Evolutionary conservation across 2,113 vertebrate species (phyloP), one percentile per base, ranked within the genome.

Genomic region (Microcebus griseorufus): DNA sequence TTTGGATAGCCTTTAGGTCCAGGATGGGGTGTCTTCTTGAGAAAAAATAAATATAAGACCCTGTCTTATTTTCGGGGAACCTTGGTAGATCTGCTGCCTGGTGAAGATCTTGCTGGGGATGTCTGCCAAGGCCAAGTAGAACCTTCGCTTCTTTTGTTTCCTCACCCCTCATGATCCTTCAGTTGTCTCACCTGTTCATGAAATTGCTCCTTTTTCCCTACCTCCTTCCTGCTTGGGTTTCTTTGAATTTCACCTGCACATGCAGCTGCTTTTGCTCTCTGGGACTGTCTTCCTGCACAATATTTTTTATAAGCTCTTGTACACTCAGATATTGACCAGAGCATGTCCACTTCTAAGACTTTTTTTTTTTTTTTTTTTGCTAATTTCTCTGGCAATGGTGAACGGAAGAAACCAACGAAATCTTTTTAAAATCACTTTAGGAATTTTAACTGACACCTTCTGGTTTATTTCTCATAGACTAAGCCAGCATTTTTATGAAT

Each of bases 401-500:
- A 17, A 27, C 82, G 6, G 45, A 79, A 91, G 18, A 73, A 92
- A 83, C 42, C 32, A 73, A 62, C 85, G 70, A 92, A 69, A 42
- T 16, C 8, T 9, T 65, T 80, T 45, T 48, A 39, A 62, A 89
- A 11, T 12, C 17, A 73, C 32, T 39, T 67, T 84, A 78, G 34
- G 67, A 42, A 25, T 70, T 94, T 90, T 64, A 67, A 80, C 23
- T n/a, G 39, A 81, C 79, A 11, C 6, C 34, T 90, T 90, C 81
- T 78, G 53, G 32, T 90, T 90, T 93, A 23, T 83, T 90, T 79
- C 67, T 89, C 53, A 96, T 87, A 93, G 93, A 95, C 55, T 58
- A 78, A 6, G 48, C 27, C 42, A 88, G 60, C 78, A 17, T 51
- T 85, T 92, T 73, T 84, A 39, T 70, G 29, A 84, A 82, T 93